These are phyloP conservation scores for Xestia c-nigrum DNA, from an alignment of 2,888 invertebrate species.

Conservation along the genomic window DNA sequence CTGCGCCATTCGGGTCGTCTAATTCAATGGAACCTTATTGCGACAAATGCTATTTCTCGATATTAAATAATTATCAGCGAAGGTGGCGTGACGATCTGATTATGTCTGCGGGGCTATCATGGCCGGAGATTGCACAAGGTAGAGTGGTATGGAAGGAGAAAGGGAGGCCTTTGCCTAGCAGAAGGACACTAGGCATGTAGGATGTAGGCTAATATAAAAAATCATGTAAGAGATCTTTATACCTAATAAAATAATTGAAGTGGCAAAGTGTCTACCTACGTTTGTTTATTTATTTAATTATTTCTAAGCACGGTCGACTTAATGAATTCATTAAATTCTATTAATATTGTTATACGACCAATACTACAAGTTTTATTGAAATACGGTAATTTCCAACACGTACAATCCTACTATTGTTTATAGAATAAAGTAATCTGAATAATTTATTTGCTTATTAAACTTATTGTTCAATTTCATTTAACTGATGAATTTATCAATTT, in stretches of 20 bases:
- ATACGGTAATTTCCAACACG: constrained; percentile 46
- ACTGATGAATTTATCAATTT: not conserved
- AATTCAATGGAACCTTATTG: not conserved
- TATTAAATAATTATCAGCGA: not conserved
- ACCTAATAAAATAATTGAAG: not conserved
- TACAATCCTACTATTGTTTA: constrained; percentile 27
- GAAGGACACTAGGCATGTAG: no score
- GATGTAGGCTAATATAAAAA: no score
- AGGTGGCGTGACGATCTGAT: no score
- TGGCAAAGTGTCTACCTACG: not conserved
- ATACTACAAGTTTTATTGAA: constrained; percentile 52
- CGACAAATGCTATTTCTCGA: not conserved
- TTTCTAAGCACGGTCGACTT: no score
- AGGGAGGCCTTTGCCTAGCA: no score
- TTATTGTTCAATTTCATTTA: not conserved
- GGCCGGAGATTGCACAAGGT: no score
- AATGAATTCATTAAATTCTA: constrained; percentile 38
- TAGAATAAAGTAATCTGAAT: not conserved
- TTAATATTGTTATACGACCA: constrained; percentile 39
- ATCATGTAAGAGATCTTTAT: not conserved
- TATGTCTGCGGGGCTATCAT: no score
- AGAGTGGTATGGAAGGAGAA: no score
- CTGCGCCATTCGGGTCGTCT: no score
- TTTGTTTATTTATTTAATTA: not conserved
- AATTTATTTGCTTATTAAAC: not conserved